phyloP scores from a whole-genome alignment of 2,888 invertebrate genomes.

The Meganola albula region DNA sequence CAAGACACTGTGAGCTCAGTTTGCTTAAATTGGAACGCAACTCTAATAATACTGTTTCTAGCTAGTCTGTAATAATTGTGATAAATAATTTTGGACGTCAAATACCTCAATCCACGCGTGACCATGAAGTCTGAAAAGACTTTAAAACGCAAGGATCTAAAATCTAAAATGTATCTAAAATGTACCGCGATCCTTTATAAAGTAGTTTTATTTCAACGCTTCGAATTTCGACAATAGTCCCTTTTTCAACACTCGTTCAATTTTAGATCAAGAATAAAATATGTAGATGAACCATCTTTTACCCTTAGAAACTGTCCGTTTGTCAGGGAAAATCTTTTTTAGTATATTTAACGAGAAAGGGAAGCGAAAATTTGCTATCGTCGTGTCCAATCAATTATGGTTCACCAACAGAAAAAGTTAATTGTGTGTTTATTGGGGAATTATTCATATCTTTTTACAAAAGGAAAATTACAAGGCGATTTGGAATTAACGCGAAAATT shows the following conservation, averaged over 20 bases:
- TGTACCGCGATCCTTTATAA: too few species aligned
- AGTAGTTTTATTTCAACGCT: too few species aligned
- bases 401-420: slow-evolving; percentile 18
- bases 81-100: too few species aligned
- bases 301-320: slow-evolving; percentile 12
- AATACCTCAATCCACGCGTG: too few species aligned
- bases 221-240: too few species aligned
- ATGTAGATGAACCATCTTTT: slow-evolving; percentile 23
- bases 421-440: slow-evolving; percentile 25
- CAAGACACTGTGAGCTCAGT: background rate
- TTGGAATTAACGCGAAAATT: too few species aligned
- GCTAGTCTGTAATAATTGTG: too few species aligned
- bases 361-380: slow-evolving; percentile 25
- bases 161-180: too few species aligned
- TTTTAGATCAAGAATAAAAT: slow-evolving; percentile 23
- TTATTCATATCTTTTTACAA: slow-evolving; percentile 20
- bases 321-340: slow-evolving; percentile 22
- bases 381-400: slow-evolving; percentile 28
- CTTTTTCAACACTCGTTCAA: slow-evolving; percentile 16
- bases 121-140: too few species aligned
- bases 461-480: too few species aligned
- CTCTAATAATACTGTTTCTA: too few species aligned
- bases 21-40: background rate
- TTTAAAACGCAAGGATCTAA: too few species aligned
- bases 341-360: slow-evolving; percentile 23